These are phyloP conservation scores for Chelonus insularis DNA, from an alignment of 1,140 invertebrate genomes.

Conservation along the genomic window DNA sequence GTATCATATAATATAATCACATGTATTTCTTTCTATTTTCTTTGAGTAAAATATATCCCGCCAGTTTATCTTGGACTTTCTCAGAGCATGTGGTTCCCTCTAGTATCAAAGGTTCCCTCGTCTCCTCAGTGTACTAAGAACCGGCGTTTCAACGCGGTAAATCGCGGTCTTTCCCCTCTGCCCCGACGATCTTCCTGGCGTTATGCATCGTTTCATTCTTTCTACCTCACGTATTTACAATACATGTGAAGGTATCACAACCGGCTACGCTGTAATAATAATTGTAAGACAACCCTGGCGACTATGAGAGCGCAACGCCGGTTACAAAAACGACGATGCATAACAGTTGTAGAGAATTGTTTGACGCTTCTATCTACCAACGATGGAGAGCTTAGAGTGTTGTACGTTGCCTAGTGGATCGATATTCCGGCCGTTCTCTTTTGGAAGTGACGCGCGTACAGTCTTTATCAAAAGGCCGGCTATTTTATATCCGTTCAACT, in stretches of 20 bases:
- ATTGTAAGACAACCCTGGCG: constrained; percentile 12
- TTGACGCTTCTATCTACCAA: neutral
- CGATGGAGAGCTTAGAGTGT: constrained; percentile 20
- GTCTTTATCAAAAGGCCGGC: constrained; percentile 35
- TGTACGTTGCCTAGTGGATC: constrained; percentile 43
- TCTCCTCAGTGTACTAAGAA: neutral
- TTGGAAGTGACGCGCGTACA: constrained; percentile 34
- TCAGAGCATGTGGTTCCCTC: neutral
- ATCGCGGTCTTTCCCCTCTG: constrained; percentile 33
- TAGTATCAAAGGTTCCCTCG: neutral
- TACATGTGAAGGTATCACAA: no score
- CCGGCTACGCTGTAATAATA: no score
- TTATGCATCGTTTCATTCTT: constrained; percentile 26
- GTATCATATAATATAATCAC: neutral
- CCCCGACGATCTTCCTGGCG: constrained; percentile 4
- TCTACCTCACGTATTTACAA: neutral
- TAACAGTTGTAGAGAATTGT: neutral
- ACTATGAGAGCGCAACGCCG: constrained; percentile 11
- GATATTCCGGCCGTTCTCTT: constrained; percentile 54
- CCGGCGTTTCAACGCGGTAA: constrained; percentile 44
- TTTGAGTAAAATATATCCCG: no score
- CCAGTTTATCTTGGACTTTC: neutral
- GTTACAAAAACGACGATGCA: constrained; percentile 1
- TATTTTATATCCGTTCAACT: neutral
- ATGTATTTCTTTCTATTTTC: no score